Conservation (phyloP, 2,797 vertebrate species). For the Selene dorsalis region DNA sequence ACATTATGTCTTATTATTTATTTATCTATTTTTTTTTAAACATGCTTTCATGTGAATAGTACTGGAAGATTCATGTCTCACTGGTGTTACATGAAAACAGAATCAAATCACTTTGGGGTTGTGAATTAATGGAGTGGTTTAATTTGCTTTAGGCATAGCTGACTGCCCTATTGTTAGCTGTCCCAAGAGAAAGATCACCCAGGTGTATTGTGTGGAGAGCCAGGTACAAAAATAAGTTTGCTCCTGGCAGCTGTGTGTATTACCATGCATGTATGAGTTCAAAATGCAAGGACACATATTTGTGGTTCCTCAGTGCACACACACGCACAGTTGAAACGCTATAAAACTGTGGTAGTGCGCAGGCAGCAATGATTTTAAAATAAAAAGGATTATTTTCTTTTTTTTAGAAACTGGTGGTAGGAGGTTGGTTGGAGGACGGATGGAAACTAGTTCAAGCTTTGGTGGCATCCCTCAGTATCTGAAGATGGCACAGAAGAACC, state of each 20-base stretch:
- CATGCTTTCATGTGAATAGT: not conserved
- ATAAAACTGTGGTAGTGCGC: not conserved
- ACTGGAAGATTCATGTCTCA: slow-evolving; percentile 4
- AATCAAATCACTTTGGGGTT: slow-evolving; percentile 35
- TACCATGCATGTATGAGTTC: slow-evolving; percentile 10
- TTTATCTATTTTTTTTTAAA: not conserved
- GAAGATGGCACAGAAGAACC: not conserved
- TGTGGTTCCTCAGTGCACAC: not conserved
- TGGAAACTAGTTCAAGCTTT: not conserved
- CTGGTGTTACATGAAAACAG: slow-evolving; percentile 12
- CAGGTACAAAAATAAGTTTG: slow-evolving; percentile 33
- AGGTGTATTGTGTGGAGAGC: slow-evolving; percentile 8
- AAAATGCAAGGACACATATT: not conserved
- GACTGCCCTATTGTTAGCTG: slow-evolving; percentile 47
- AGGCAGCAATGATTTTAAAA: not conserved
- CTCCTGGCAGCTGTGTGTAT: not conserved
- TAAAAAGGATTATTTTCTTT: not conserved
- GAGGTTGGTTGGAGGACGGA: not conserved
- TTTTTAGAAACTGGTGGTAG: not conserved
- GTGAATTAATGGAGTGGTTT: slow-evolving; percentile 60
- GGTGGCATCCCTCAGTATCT: not conserved
- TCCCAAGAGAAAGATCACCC: slow-evolving; percentile 37
- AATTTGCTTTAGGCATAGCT: slow-evolving; percentile 50
- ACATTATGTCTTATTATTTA: not conserved
- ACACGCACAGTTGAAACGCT: slow-evolving; percentile 5